Base-by-base conservation (phyloP, 2,113 vertebrate species). In the Mohoua ochrocephala region DNA sequence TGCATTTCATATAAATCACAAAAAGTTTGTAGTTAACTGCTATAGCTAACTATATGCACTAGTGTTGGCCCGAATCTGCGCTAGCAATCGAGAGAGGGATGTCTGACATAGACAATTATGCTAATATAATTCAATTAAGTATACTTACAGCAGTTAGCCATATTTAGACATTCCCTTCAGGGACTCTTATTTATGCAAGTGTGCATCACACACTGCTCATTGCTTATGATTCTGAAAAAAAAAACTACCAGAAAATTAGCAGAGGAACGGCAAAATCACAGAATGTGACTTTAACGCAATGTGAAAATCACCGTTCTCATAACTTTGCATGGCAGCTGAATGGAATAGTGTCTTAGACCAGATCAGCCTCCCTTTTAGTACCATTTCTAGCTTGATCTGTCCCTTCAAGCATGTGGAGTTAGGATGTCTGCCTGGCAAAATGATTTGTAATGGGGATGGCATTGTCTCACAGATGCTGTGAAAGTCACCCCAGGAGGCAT, bases 371-470 rank as follows among this genome's bases (percentile, higher is more conserved):
- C 6, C 10, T 65, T 74, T 63, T 12, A 31, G 2, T 7, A 8
- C 26, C 60, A 7, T 41, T 94, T 81, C 50, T 49, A 52, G 4
- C 5, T 57, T 60, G 52, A 44, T 79, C 33, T 54, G 30, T 44
- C 10, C 24, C 35, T 88, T 88, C 61, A 47, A 47, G 21, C 47
- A 19, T 5, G 12, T 63, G 42, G 45, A 86, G 13, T 73, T 63
- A 53, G 15, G 60, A 93, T 41, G 57, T 41, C 44, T 84, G 80
- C 21, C 53, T 87, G 44, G 73, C 27, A 82, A 76, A 90, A 89
- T 96, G 84, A 97, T 97, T 96, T 97, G 91, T 89, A 49, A 88
- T 56, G 41, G 57, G 70, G 27, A 89, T 84, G 94, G 68, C 74
- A 78, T 73, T 96, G 91, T 89, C 92, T 94, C 89, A 50, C 44